Conservation (phyloP, 2,113 vertebrate genomes). For the Hippocampus barbouri region DNA sequence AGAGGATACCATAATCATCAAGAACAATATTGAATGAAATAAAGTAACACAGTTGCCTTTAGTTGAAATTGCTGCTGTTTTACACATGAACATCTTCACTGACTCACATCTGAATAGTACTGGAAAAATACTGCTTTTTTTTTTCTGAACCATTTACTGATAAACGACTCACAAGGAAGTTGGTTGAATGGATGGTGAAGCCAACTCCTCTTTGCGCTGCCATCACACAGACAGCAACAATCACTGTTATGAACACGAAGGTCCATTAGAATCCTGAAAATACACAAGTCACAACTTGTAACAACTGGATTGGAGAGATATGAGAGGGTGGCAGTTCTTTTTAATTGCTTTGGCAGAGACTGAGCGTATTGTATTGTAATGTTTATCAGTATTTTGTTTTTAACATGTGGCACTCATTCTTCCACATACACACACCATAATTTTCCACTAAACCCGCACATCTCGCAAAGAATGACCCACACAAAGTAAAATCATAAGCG, state of each 20-base stretch:
- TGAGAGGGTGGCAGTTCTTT: constrained; percentile 38
- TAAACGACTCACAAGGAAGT: constrained; percentile 20
- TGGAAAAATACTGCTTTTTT: constrained; percentile 34
- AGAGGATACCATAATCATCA: constrained; percentile 60
- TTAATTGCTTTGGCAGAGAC: constrained; percentile 59
- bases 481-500: constrained; percentile 21
- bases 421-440: constrained; percentile 17
- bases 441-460: constrained; percentile 30
- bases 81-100: constrained; percentile 54
- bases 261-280: constrained; percentile 28
- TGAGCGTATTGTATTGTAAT: constrained; percentile 15
- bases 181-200: constrained; percentile 12
- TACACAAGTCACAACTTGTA: constrained; percentile 14
- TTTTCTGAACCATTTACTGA: constrained; percentile 26
- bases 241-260: constrained; percentile 33
- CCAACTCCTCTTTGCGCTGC: constrained; percentile 14
- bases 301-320: constrained; percentile 18
- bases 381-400: constrained; percentile 6
- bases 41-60: constrained; percentile 34
- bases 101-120: constrained; percentile 58
- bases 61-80: constrained; percentile 42
- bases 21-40: constrained; percentile 55
- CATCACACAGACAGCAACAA: constrained; percentile 26
- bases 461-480: constrained; percentile 45
- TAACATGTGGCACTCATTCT: constrained; percentile 22